Percentiles rank a stretch among this genome's conserved stretches.
These are phyloP conservation scores for Cyrtonyx montezumae DNA, from an alignment of 2,113 vertebrate species.

Conservation along the genomic window DNA sequence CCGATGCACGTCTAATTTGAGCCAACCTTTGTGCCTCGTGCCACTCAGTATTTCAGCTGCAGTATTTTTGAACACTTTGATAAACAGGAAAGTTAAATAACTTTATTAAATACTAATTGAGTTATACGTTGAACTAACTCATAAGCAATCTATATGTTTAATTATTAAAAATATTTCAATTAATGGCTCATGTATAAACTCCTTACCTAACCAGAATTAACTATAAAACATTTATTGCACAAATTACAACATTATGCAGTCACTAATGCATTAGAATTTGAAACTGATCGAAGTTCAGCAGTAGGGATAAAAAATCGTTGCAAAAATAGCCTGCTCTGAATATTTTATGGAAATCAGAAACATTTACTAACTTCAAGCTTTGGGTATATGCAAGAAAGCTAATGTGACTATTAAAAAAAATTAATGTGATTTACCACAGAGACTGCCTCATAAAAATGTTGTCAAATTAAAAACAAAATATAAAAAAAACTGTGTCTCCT, in stretches of 20 bases:
- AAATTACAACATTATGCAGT: constrained; percentile 79
- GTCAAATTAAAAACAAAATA: constrained; percentile 82
- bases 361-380: constrained; percentile 79
- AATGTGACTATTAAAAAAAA: constrained; percentile 79
- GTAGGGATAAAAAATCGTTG: constrained; percentile 78
- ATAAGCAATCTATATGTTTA: constrained; percentile 62
- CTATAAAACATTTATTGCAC: constrained; percentile 76
- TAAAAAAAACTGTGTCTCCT: constrained; percentile 74
- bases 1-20: background rate
- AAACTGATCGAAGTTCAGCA: constrained; percentile 83
- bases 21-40: background rate
- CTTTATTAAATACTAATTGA: constrained; percentile 78
- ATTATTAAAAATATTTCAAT: constrained; percentile 71
- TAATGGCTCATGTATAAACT: constrained; percentile 74
- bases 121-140: constrained; percentile 58
- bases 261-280: constrained; percentile 83
- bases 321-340: constrained; percentile 82
- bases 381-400: constrained; percentile 75
- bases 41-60: constrained; percentile 60
- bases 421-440: constrained; percentile 80
- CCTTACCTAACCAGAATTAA: constrained; percentile 61
- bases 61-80: constrained; percentile 68
- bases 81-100: constrained; percentile 82
- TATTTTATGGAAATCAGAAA: constrained; percentile 84
- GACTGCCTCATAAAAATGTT: constrained; percentile 79